A percentile compares a stretch with the other conserved stretches of the same genome.
These are phyloP conservation scores for Wasmannia auropunctata DNA, from an alignment of 1,140 invertebrate genomes.

Conservation along the genomic window DNA sequence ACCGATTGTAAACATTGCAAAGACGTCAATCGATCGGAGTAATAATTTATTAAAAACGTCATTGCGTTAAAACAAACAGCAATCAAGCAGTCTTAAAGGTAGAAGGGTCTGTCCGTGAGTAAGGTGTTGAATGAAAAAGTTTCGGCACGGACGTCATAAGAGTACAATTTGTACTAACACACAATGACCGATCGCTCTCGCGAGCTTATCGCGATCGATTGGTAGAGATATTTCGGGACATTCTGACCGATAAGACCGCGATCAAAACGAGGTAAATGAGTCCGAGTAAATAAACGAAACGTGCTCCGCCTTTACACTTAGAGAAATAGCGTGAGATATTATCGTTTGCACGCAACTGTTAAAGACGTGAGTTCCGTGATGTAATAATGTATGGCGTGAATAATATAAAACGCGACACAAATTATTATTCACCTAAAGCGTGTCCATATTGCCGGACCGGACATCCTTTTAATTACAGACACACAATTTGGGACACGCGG, in stretches of 20 bases:
- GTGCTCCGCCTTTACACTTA: neutral
- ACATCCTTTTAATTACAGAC: neutral
- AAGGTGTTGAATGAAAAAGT: neutral
- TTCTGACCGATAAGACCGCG: neutral
- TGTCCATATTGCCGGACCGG: neutral
- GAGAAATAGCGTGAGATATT: neutral
- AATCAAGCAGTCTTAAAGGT: neutral
- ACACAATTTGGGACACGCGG: neutral
- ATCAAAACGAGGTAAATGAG: neutral
- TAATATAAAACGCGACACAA: neutral
- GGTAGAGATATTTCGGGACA: conserved; percentile 12
- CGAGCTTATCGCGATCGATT: conserved; percentile 2
- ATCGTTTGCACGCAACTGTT: neutral
- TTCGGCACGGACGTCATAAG: neutral
- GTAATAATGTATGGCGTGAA: neutral
- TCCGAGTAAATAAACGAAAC: neutral
- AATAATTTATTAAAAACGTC: neutral
- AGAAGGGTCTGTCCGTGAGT: neutral
- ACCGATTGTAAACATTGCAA: neutral
- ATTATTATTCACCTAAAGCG: neutral
- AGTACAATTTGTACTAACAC: neutral
- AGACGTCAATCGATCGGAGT: neutral
- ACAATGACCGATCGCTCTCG: neutral
- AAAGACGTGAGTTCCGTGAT: neutral
- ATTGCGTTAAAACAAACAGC: neutral